A percentile compares a stretch with the other conserved stretches of the same genome.
Conservation (phyloP, 2,113 vertebrate species). For the Esox niger region DNA sequence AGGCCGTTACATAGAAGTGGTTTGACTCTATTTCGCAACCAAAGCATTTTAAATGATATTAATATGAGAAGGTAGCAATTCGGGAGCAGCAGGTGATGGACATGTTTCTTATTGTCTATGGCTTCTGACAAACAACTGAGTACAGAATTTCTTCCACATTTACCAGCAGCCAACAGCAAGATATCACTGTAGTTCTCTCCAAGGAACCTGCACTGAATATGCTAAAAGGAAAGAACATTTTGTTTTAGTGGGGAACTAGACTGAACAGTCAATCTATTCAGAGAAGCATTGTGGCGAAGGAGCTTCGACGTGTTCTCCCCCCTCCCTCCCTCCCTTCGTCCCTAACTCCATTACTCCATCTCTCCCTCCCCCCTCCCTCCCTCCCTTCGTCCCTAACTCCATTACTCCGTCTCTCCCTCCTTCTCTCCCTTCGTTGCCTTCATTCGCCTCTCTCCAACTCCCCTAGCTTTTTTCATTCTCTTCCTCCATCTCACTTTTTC, state of each 20-base stretch:
- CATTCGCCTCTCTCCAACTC: too few relatives aligned
- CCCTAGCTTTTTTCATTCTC: too few relatives aligned
- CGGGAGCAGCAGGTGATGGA: not conserved
- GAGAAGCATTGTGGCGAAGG: constrained; percentile 14
- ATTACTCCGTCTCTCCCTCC: too few relatives aligned
- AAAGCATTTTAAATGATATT: too few relatives aligned
- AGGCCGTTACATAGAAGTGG: not conserved
- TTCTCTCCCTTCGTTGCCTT: too few relatives aligned
- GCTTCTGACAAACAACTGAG: constrained; percentile 31
- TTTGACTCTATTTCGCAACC: not conserved
- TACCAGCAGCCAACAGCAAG: constrained; percentile 41
- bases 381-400: too few relatives aligned
- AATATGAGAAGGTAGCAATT: not conserved
- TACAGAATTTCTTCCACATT: constrained; percentile 44
- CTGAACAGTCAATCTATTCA: constrained; percentile 24
- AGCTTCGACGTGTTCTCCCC: not conserved
- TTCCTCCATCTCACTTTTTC: too few relatives aligned
- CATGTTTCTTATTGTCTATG: not conserved
- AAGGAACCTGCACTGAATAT: constrained; percentile 29
- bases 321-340: too few relatives aligned
- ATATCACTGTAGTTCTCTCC: constrained; percentile 52
- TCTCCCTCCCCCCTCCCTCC: too few relatives aligned
- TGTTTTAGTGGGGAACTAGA: constrained; percentile 27
- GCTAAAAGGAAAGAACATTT: constrained; percentile 28
- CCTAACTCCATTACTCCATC: too few relatives aligned